Evolutionary conservation across 2,797 vertebrate genomes (phyloP), one percentile per base, ranked within the genome.

Genomic region (Apogon talboti): DNA sequence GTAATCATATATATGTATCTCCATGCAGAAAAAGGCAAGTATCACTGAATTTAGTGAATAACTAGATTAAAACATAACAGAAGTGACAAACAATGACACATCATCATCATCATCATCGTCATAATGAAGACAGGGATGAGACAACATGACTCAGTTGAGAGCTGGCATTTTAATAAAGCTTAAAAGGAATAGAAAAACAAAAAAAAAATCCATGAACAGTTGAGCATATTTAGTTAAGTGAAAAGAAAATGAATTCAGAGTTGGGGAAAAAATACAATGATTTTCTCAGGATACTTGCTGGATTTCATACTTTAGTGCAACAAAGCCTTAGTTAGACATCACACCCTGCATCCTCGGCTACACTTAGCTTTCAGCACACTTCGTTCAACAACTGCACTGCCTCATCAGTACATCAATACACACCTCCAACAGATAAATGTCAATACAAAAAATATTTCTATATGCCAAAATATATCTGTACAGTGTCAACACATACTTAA

Each of bases 401-500:
- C 85, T 73, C 82, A 84, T 82, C 62, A 77, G 50, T 64, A 61
- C 76, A 79, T 28, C 24, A 44, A 44, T 33, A 41, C n/a, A 30
- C 83, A 84, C 79, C 78, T 85, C 87, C 79, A 70, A 72, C 78
- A 73, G 66, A 66, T 84, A 87, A 88, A 92, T 88, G 86, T 83
- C 76, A 35, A 83, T 93, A 89, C 83, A 88, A 92, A 94, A 94
- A 93, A 94, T 93, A 93, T 79, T 90, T 92, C 88, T 91, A 89
- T 93, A 92, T 93, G 92, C 86, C 90, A 94, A 94, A 94, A 93
- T 94, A 94, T 92, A 93, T 92, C 88, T 93, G 92, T 94, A 94
- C 92, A 93, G 87, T 88, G 90, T 91, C 83, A 90, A 92, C 86
- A 74, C 76, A 90, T 69, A 79, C 61, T 75, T 30, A 60, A 62